Conservation (phyloP, 2,888 invertebrate genomes). For the Lycia hirtaria region DNA sequence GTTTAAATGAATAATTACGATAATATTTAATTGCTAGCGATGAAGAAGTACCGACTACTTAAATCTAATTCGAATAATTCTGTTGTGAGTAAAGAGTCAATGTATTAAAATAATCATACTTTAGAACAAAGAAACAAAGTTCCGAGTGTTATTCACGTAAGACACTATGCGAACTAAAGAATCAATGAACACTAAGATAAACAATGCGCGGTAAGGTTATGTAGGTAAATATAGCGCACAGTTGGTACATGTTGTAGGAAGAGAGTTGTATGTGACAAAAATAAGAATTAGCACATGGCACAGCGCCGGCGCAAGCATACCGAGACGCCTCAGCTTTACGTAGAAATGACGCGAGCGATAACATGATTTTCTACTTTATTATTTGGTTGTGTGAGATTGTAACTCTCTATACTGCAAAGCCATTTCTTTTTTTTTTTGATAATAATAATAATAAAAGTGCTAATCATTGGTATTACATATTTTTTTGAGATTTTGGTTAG, state of each 20-base stretch:
- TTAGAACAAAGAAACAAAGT: neutral
- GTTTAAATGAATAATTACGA: neutral
- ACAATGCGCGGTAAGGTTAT: constrained; percentile 28
- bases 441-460: too few relatives aligned
- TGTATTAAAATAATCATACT: neutral
- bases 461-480: too few relatives aligned
- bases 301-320: constrained; percentile 33
- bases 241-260: constrained; percentile 34
- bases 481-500: too few relatives aligned
- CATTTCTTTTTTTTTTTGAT: too few relatives aligned
- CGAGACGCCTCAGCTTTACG: constrained; percentile 4
- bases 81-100: neutral
- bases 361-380: neutral
- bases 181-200: constrained; percentile 15
- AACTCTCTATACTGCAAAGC: too few relatives aligned
- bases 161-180: neutral
- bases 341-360: neutral
- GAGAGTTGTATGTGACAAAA: constrained; percentile 45
- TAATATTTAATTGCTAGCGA: neutral
- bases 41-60: neutral
- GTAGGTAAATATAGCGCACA: constrained; percentile 34
- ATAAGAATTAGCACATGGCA: constrained; percentile 59
- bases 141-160: neutral
- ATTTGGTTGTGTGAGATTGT: neutral
- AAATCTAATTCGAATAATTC: neutral